Conservation (phyloP, 2,113 vertebrate genomes). For the Arenaria interpres region DNA sequence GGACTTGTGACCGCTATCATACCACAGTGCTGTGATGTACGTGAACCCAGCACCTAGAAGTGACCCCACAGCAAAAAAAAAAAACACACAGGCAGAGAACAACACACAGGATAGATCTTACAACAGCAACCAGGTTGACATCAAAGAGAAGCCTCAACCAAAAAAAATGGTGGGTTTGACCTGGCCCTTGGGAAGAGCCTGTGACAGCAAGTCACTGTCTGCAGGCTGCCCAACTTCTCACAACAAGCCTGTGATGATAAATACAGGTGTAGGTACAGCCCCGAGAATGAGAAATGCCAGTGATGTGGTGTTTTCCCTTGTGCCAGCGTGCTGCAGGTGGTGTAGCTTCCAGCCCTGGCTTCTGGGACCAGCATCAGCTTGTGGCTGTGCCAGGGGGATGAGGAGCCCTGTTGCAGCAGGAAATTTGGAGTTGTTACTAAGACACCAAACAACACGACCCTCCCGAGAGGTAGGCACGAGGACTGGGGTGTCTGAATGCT, state of each 20-base stretch:
- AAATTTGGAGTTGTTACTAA: background rate
- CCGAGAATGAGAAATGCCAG: background rate
- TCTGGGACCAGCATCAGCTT: background rate
- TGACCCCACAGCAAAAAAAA: background rate
- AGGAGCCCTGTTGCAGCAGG: background rate
- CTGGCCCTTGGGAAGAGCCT: background rate
- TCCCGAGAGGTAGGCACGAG: background rate
- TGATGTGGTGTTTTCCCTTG: accelerated
- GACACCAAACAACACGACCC: accelerated
- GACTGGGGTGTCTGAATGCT: background rate
- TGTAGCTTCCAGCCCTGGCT: background rate
- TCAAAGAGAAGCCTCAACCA: background rate
- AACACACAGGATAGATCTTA: accelerated
- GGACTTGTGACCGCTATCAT: background rate
- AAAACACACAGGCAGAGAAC: background rate
- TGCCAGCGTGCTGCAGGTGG: background rate
- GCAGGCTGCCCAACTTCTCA: background rate
- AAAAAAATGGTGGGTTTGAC: background rate
- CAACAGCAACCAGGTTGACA: background rate
- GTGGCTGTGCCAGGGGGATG: accelerated
- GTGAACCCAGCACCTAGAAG: background rate
- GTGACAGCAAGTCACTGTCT: background rate
- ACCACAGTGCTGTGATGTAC: background rate
- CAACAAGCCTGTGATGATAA: background rate
- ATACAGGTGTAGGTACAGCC: background rate